Percentiles rank a stretch among this genome's conserved stretches.
phyloP scores from a whole-genome alignment of 2,888 invertebrate species.

The Drosophila meridiana region DNA sequence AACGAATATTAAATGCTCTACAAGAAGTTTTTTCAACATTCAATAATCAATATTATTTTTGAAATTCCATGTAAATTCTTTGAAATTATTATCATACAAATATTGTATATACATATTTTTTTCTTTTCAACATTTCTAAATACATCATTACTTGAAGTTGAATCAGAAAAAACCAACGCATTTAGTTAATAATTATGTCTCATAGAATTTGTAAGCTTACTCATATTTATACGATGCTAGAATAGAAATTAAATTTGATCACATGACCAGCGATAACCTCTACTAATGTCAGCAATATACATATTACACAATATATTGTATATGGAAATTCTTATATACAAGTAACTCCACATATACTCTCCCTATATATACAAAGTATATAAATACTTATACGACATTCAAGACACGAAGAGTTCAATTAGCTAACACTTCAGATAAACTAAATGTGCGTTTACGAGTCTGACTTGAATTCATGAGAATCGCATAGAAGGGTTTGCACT shows the following conservation, averaged over 20 bases:
- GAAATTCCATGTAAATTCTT: too few species aligned
- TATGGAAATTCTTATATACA: neutral
- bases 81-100: too few species aligned
- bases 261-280: neutral
- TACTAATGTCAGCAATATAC: neutral
- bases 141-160: neutral
- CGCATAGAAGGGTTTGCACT: neutral
- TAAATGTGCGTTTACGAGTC: neutral
- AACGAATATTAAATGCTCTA: slow-evolving; percentile 2
- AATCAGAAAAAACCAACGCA: neutral
- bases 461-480: slow-evolving; percentile 1
- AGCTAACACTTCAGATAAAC: neutral
- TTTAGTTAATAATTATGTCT: neutral
- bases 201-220: neutral
- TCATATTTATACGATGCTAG: neutral
- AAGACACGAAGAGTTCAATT: neutral
- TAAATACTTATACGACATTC: neutral
- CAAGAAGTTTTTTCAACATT: neutral
- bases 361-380: neutral
- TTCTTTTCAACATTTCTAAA: neutral
- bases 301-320: neutral
- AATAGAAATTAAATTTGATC: neutral
- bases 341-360: neutral
- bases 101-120: too few species aligned
- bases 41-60: too few species aligned